Evolutionary conservation across 64 coral and sea anemone genomes (phyloP).

Genomic region (Platygyra sinensis): DNA sequence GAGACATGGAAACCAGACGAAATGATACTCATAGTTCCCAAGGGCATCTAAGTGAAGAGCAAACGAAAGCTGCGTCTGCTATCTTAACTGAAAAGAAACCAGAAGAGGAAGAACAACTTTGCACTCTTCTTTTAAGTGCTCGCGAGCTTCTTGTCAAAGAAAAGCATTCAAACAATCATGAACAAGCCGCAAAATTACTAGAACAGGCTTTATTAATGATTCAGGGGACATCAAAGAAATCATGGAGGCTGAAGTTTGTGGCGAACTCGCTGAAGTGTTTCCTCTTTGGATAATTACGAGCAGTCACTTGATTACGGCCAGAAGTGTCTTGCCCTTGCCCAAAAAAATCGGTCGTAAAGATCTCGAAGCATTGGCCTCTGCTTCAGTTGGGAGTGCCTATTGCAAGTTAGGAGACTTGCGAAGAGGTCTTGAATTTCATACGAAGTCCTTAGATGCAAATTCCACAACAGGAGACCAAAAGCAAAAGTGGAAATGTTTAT

Average conservation of each 20-base stretch:
- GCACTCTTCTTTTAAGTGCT: conserved; percentile 10
- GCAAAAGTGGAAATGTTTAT: too few species aligned
- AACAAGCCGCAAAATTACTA: conserved; percentile 12
- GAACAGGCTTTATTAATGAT: not conserved
- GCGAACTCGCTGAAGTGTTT: conserved; percentile 14
- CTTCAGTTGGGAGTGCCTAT: too few species aligned
- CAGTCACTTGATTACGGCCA: too few species aligned
- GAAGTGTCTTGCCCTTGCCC: too few species aligned
- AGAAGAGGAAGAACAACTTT: conserved; percentile 12
- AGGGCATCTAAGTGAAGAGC: not conserved
- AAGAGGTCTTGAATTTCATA: too few species aligned
- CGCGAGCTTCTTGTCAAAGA: not conserved
- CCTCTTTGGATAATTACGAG: not conserved
- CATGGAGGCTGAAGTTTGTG: conserved; percentile 11
- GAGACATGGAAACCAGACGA: not conserved
- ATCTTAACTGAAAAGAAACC: not conserved
- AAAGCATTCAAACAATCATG: not conserved
- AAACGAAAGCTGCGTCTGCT: too few species aligned
- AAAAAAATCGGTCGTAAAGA: too few species aligned
- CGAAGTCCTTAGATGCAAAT: too few species aligned
- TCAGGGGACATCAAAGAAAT: conserved; percentile 12
- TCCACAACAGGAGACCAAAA: too few species aligned
- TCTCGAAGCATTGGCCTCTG: too few species aligned
- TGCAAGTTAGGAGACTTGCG: too few species aligned
- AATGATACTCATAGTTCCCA: not conserved